Conservation (phyloP, 2,113 vertebrate species). For the Elaphurus davidianus region DNA sequence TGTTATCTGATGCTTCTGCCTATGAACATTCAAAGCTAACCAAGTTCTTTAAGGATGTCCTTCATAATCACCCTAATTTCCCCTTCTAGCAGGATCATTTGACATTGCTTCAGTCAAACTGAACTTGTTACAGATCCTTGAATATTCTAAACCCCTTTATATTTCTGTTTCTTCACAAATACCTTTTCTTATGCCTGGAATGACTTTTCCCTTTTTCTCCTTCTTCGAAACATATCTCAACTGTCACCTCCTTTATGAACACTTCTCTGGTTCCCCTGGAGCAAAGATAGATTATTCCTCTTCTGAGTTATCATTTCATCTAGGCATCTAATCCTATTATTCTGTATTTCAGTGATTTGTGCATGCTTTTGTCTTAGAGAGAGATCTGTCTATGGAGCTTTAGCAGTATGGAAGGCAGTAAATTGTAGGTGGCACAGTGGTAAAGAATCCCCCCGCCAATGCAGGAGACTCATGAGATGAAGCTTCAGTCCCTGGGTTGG, state of each 20-base stretch:
- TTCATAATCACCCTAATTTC: not conserved
- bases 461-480: not conserved
- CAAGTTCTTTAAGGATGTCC: not conserved
- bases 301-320: not conserved
- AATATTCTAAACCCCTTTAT: not conserved
- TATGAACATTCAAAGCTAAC: not conserved
- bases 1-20: not conserved
- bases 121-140: not conserved
- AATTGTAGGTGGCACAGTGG: not conserved
- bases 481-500: not conserved
- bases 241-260: not conserved
- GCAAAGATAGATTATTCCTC: not conserved
- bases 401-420: not conserved
- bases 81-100: not conserved
- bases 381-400: not conserved
- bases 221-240: slow-evolving; percentile 10
- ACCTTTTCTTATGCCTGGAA: not conserved
- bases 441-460: not conserved
- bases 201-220: not conserved
- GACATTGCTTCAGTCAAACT: not conserved
- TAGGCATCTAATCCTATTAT: not conserved
- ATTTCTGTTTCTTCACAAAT: not conserved
- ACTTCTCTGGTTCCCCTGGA: not conserved
- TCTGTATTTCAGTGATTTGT: not conserved
- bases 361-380: not conserved